Evolutionary conservation across 2,888 invertebrate genomes (phyloP).

Genomic region (Sarcophaga variegata): DNA sequence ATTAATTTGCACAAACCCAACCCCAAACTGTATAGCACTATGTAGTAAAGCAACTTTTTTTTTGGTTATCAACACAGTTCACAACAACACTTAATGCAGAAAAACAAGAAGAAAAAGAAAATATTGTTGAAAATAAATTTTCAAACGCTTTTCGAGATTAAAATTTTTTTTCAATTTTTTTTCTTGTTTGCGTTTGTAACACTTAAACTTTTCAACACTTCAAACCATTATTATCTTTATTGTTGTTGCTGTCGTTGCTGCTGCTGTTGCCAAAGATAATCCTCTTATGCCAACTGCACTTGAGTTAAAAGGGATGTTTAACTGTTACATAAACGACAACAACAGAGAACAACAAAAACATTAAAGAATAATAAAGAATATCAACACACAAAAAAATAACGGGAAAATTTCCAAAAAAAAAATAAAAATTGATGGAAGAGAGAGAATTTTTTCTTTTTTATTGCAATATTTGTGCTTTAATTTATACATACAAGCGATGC

Average conservation of each 20-base stretch:
- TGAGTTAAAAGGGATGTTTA: constrained; percentile 65
- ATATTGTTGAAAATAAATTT: too few species aligned
- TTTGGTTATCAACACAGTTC: background rate
- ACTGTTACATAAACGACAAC: constrained; percentile 46
- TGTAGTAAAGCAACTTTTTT: background rate
- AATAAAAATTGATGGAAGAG: constrained; percentile 51
- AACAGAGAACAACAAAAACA: background rate
- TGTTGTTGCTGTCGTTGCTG: constrained; percentile 36
- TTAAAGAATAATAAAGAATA: too few species aligned
- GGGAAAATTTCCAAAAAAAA: background rate
- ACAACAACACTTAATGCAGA: constrained; percentile 4
- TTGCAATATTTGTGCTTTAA: constrained; percentile 35
- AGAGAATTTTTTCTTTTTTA: constrained; percentile 49
- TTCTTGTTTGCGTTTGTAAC: constrained; percentile 35
- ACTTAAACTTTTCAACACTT: constrained; percentile 68
- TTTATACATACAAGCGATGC: background rate
- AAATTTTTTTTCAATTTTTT: constrained; percentile 19
- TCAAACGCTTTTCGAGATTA: constrained; percentile 22
- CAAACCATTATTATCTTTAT: constrained; percentile 60
- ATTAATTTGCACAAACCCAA: too few species aligned
- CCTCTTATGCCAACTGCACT: constrained; percentile 69
- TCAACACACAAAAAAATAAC: background rate
- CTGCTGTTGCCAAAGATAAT: constrained; percentile 64
- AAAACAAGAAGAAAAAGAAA: background rate
- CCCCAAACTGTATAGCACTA: too few species aligned